Conservation (phyloP, 2,797 vertebrate genomes). For the Prunella strophiata region DNA sequence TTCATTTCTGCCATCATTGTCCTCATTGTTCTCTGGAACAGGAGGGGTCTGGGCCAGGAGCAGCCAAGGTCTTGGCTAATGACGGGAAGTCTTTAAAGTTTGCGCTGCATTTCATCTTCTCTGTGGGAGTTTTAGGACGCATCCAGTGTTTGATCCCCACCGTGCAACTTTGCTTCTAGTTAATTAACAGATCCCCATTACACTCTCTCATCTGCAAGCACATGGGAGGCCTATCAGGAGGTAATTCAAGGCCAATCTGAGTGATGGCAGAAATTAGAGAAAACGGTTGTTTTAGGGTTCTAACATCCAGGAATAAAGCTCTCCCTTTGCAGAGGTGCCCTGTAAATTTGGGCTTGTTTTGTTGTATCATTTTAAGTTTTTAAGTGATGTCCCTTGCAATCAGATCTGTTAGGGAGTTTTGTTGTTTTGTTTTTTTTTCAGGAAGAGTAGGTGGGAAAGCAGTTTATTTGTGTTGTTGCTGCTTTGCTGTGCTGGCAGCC, state of each 20-base stretch:
- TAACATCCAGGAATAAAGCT: conserved; percentile 76
- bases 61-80: conserved; percentile 95
- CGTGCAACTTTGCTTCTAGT: conserved; percentile 87
- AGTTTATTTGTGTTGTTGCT: conserved; percentile 21
- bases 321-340: conserved; percentile 58
- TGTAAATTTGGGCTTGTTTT: conserved; percentile 59
- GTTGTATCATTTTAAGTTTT: conserved; percentile 50
- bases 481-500: conserved; percentile 25
- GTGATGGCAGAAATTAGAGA: conserved; percentile 82
- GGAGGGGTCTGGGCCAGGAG: conserved; percentile 89
- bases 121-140: conserved; percentile 91
- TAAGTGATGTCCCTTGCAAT: background rate
- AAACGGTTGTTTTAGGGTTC: conserved; percentile 78
- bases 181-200: conserved; percentile 95
- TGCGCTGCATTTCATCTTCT: conserved; percentile 94
- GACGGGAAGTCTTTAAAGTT: conserved; percentile 99
- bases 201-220: conserved; percentile 84
- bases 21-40: conserved; percentile 85
- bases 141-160: conserved; percentile 94
- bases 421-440: background rate
- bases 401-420: background rate
- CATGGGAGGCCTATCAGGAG: conserved; percentile 83
- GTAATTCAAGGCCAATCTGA: conserved; percentile 86
- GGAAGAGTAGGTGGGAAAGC: background rate
- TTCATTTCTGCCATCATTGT: conserved; percentile 85